Evolutionary conservation across 1,140 invertebrate genomes (phyloP).

Genomic region (Gryon sp.): DNA sequence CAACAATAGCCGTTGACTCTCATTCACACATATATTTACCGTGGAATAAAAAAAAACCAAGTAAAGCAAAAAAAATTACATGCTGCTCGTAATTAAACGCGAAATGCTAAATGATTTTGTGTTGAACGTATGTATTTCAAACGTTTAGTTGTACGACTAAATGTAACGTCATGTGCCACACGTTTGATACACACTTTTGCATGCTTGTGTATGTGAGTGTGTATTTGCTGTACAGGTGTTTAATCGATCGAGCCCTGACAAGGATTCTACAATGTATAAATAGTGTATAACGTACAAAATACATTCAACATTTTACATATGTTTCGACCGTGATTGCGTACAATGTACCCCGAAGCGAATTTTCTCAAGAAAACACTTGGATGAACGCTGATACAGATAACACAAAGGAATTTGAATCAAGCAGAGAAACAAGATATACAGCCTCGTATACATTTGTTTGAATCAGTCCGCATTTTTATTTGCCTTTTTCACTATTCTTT

Average conservation of each 20-base stretch:
- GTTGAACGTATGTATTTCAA: conserved; percentile 38
- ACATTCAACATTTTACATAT: conserved; percentile 41
- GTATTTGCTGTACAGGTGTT: conserved; percentile 41
- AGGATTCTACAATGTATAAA: conserved; percentile 39
- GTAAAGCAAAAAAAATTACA: conserved; percentile 17
- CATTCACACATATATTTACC: not conserved
- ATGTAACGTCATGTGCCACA: conserved; percentile 40
- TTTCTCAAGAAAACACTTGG: conserved; percentile 21
- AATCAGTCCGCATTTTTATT: too few species aligned
- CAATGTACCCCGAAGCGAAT: conserved; percentile 9
- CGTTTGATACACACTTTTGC: conserved; percentile 46
- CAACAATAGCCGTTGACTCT: not conserved
- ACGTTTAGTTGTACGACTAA: conserved; percentile 23
- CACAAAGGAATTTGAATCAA: conserved; percentile 1
- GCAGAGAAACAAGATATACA: not conserved
- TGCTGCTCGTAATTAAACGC: conserved; percentile 40
- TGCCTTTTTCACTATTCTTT: too few species aligned
- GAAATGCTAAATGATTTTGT: conserved; percentile 41
- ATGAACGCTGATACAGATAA: conserved; percentile 9
- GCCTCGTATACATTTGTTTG: not conserved
- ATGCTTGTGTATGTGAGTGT: too few species aligned
- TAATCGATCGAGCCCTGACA: conserved; percentile 49
- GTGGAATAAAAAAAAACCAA: too few species aligned
- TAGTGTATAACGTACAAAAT: conserved; percentile 37
- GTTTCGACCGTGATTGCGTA: conserved; percentile 32